Percentiles rank a stretch among this genome's conserved stretches.
phyloP scores from a whole-genome alignment of 2,888 invertebrate species.

The Mystacides longicornis region DNA sequence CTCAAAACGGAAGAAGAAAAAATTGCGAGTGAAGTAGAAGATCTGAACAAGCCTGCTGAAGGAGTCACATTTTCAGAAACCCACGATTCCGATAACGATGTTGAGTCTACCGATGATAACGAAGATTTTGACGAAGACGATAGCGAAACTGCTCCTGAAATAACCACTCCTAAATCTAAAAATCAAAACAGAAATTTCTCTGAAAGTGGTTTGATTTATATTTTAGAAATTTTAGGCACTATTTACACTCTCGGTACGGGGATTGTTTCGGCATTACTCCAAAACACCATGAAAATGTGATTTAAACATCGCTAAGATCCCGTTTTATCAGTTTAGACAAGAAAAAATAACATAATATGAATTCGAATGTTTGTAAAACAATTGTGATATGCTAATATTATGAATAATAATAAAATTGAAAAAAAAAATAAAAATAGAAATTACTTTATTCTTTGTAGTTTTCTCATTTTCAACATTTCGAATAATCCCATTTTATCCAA shows the following conservation, averaged over 20 bases:
- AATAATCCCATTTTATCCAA: no score
- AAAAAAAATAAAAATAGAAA: no score
- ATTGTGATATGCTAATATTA: no score
- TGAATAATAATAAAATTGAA: no score
- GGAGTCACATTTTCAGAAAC: conserved; percentile 3
- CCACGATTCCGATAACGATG: conserved; percentile 22
- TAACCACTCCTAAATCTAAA: neutral
- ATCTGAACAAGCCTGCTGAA: conserved; percentile 9
- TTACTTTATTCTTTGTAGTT: no score
- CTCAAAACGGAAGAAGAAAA: conserved; percentile 3
- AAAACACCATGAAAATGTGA: neutral
- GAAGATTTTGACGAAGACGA: conserved; percentile 21
- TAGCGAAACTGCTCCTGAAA: conserved; percentile 25
- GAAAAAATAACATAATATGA: no score
- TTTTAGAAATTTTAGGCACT: conserved; percentile 38
- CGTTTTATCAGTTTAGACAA: no score
- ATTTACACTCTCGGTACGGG: conserved; percentile 30
- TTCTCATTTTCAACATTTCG: no score
- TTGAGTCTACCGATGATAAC: conserved; percentile 13
- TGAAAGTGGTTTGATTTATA: conserved; percentile 13
- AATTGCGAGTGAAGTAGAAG: conserved; percentile 14
- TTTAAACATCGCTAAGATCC: no score
- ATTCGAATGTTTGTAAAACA: no score
- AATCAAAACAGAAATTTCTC: conserved; percentile 5
- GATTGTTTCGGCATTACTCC: neutral